Percentiles rank a stretch among this genome's conserved stretches.
Evolutionary conservation across 2,888 invertebrate genomes (phyloP).

Genomic region (Drosophila atripex): DNA sequence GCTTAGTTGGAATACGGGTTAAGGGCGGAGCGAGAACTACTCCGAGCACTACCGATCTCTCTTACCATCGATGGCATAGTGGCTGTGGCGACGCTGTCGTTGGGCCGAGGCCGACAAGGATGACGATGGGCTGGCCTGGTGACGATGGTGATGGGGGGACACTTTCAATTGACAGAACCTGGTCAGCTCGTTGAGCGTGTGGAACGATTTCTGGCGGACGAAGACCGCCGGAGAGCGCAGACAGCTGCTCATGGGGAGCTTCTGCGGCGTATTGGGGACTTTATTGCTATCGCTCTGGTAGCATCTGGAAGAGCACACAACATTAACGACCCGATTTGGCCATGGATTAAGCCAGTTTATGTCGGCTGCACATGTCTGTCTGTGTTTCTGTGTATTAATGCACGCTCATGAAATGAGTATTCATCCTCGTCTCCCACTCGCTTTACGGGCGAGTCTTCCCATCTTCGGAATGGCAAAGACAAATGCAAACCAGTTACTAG

Average conservation of each 20-base stretch:
- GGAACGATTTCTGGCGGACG: slow-evolving; percentile 83
- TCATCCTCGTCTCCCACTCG: slow-evolving; percentile 31
- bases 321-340: slow-evolving; percentile 44
- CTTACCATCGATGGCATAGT: slow-evolving; percentile 79
- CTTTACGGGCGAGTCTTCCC: slow-evolving; percentile 21
- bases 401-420: slow-evolving; percentile 32
- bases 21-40: slow-evolving; percentile 21
- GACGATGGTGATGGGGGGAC: slow-evolving; percentile 32
- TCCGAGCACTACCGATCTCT: slow-evolving; percentile 37
- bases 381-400: slow-evolving; percentile 14
- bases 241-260: slow-evolving; percentile 80
- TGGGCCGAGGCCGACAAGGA: slow-evolving; percentile 15
- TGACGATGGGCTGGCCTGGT: slow-evolving; percentile 25
- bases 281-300: slow-evolving; percentile 62
- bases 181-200: slow-evolving; percentile 81
- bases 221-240: slow-evolving; percentile 82
- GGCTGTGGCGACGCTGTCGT: slow-evolving; percentile 45
- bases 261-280: slow-evolving; percentile 46
- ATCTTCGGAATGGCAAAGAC: slow-evolving; percentile 8
- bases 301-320: slow-evolving; percentile 66
- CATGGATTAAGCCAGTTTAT: slow-evolving; percentile 43
- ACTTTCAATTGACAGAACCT: slow-evolving; percentile 77
- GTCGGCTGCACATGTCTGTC: slow-evolving; percentile 16
- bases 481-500: slow-evolving; percentile 29
- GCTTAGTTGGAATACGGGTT: slow-evolving; percentile 25